Evolutionary conservation across 2,888 invertebrate genomes (phyloP).

Genomic region (Euspilapteryx auroguttella): DNA sequence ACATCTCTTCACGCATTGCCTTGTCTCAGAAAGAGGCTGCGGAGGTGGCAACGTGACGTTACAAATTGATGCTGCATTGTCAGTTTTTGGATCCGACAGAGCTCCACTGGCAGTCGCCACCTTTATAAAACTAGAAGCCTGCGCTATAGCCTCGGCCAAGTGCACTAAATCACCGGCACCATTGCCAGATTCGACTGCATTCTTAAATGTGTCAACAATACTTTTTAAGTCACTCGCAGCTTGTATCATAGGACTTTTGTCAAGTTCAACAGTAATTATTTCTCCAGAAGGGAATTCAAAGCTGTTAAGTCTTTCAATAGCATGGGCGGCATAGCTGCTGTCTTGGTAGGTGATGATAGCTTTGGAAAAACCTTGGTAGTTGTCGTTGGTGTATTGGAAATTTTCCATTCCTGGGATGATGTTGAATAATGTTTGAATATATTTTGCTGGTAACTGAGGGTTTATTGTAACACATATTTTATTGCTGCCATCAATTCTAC

Average conservation of each 20-base stretch:
- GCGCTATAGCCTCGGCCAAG: constrained; percentile 76
- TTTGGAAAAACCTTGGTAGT: constrained; percentile 44
- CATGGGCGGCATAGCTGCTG: constrained; percentile 56
- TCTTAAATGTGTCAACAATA: constrained; percentile 39
- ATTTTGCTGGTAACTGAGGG: constrained; percentile 72
- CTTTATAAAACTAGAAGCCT: constrained; percentile 75
- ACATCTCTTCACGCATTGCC: constrained; percentile 66
- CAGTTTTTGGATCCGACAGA: constrained; percentile 11
- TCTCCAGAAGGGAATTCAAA: constrained; percentile 93
- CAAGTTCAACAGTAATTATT: constrained; percentile 73
- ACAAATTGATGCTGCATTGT: constrained; percentile 33
- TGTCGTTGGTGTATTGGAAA: constrained; percentile 46
- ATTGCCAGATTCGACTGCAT: constrained; percentile 25
- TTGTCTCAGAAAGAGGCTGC: constrained; percentile 67
- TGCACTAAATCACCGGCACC: constrained; percentile 57
- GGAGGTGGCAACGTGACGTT: constrained; percentile 72
- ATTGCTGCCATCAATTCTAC: constrained; percentile 51
- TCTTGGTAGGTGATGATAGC: constrained; percentile 33
- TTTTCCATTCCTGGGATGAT: constrained; percentile 69
- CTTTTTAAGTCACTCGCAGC: constrained; percentile 33
- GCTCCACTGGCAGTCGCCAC: constrained; percentile 53
- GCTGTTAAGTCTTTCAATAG: constrained; percentile 82
- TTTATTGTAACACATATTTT: constrained; percentile 73
- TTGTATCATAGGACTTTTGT: constrained; percentile 38
- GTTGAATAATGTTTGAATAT: constrained; percentile 82